A percentile compares a stretch with the other conserved stretches of the same genome.
phyloP scores from a whole-genome alignment of 1,140 invertebrate species.

The Drosophila rufa region DNA sequence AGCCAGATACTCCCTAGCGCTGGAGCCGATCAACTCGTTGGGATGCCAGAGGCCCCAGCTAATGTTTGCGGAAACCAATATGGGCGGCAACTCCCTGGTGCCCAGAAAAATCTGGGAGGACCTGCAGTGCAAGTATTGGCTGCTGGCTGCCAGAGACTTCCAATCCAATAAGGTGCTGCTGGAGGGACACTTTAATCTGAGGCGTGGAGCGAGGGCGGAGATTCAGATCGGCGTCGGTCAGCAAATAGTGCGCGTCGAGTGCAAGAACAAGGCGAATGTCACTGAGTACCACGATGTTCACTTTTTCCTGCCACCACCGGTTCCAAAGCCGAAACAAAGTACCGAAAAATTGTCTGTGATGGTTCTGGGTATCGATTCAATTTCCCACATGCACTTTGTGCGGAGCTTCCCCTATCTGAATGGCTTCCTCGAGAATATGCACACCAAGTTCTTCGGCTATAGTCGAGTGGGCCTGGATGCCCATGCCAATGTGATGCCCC shows the following conservation, averaged over 20 bases:
- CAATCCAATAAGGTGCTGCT: not conserved
- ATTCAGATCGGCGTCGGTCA: slow-evolving; percentile 10
- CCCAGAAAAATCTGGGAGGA: not conserved
- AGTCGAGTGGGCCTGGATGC: slow-evolving; percentile 93
- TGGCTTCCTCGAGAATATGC: slow-evolving; percentile 87
- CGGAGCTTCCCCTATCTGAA: slow-evolving; percentile 91
- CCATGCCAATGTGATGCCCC: slow-evolving; percentile 91
- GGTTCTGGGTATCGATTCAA: slow-evolving; percentile 92
- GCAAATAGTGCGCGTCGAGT: slow-evolving; percentile 35
- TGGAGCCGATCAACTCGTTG: slow-evolving; percentile 8
- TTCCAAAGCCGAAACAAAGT: not conserved
- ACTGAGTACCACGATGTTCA: slow-evolving; percentile 46
- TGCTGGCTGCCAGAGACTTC: not conserved
- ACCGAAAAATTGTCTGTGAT: slow-evolving; percentile 86
- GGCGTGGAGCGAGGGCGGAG: not conserved
- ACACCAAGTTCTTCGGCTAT: slow-evolving; percentile 90
- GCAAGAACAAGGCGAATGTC: not conserved
- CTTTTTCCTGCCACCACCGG: slow-evolving; percentile 41
- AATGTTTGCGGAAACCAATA: not conserved
- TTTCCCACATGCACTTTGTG: slow-evolving; percentile 93
- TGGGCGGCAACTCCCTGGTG: slow-evolving; percentile 4
- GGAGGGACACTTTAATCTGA: slow-evolving; percentile 6
- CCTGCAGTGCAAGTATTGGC: slow-evolving; percentile 18
- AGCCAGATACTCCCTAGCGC: not conserved
- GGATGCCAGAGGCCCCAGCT: slow-evolving; percentile 5